Conservation (phyloP, 92 coral and sea anemone species). For the Paramuricea clavata region DNA sequence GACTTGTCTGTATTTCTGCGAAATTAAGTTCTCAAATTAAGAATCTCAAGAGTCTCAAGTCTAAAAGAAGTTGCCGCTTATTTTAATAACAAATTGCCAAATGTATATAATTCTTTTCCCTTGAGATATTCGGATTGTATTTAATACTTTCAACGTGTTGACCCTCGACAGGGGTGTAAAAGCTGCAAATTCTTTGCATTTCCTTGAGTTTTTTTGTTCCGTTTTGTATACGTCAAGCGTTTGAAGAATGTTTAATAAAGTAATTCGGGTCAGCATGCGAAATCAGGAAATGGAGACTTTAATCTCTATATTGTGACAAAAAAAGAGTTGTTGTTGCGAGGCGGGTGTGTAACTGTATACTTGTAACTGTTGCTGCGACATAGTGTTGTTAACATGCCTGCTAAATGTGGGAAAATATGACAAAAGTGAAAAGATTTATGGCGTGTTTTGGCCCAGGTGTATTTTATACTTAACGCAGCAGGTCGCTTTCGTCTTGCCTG, state of each 20-base stretch:
- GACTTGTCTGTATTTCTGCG: too few relatives aligned
- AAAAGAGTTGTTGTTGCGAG: neutral
- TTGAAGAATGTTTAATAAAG: conserved; percentile 8
- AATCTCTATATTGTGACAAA: neutral
- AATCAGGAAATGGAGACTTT: conserved; percentile 12
- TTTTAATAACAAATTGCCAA: neutral
- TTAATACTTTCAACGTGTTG: neutral
- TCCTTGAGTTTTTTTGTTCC: neutral
- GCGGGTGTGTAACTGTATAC: neutral
- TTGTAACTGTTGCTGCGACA: conserved; percentile 15
- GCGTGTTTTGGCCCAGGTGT: conserved; percentile 2
- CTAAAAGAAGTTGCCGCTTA: neutral
- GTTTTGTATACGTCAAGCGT: conserved; percentile 6
- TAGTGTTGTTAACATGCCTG: neutral
- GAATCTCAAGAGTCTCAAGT: neutral
- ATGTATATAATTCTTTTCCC: neutral
- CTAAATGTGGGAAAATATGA: neutral
- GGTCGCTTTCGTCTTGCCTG: neutral
- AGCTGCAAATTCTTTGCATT: conserved; percentile 2
- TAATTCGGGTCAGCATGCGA: neutral
- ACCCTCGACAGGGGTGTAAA: conserved; percentile 5
- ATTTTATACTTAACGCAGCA: neutral
- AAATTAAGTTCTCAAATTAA: too few relatives aligned
- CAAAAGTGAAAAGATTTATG: neutral
- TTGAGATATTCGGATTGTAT: neutral